These are phyloP conservation scores for Poecile montanus DNA, from an alignment of 2,797 vertebrate species.

Conservation along the genomic window DNA sequence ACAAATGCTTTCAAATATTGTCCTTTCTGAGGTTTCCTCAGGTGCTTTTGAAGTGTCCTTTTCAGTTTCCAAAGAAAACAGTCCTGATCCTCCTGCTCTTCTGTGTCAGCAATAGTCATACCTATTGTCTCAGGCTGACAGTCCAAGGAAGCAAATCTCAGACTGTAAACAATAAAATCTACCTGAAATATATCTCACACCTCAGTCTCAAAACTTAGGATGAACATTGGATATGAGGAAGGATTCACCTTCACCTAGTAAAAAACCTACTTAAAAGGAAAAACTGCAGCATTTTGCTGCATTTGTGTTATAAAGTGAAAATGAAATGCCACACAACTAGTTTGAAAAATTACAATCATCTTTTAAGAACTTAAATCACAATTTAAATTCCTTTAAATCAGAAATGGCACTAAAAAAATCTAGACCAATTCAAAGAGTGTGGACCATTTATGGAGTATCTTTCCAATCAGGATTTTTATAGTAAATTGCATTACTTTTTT, in stretches of 20 bases:
- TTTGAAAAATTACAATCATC: neutral
- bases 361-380: neutral
- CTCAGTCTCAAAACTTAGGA: conserved; percentile 1
- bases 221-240: neutral
- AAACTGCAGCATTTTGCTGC: neutral
- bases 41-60: neutral
- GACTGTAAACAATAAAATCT: conserved; percentile 30
- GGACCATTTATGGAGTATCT: neutral
- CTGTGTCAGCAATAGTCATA: neutral
- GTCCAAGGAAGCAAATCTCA: conserved; percentile 23
- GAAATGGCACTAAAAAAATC: neutral
- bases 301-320: neutral
- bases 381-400: neutral
- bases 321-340: neutral
- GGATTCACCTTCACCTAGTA: rapidly evolving
- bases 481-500: neutral
- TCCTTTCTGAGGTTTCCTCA: conserved; percentile 17
- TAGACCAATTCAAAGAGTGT: neutral
- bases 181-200: conserved; percentile 49
- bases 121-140: conserved; percentile 4
- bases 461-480: neutral
- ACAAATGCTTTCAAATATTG: conserved; percentile 44
- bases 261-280: neutral
- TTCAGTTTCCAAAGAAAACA: neutral
- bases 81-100: neutral